phyloP scores from a whole-genome alignment of 2,888 invertebrate species.

The Lasius platythorax region DNA sequence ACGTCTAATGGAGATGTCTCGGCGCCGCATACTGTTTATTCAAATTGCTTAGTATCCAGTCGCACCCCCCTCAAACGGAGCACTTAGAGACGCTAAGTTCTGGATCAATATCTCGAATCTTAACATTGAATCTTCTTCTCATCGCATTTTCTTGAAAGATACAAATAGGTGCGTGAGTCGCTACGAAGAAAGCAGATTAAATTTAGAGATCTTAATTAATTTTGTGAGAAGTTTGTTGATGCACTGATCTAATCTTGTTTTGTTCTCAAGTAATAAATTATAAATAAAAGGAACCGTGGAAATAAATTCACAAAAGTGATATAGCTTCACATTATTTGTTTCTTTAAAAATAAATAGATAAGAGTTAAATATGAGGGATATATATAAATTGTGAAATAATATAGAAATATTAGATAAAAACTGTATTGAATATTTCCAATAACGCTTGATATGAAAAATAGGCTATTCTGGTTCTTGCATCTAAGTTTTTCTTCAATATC shows the following conservation, averaged over 20 bases:
- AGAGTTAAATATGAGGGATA: not conserved
- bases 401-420: not conserved
- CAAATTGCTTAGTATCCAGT: conserved; percentile 74
- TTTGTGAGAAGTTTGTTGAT: not conserved
- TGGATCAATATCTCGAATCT: conserved; percentile 37
- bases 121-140: conserved; percentile 20
- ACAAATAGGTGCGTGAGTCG: not conserved
- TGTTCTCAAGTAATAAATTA: not conserved
- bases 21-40: conserved; percentile 76
- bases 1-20: conserved; percentile 78
- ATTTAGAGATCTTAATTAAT: not conserved
- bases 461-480: not conserved
- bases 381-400: not conserved
- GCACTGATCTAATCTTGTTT: not conserved
- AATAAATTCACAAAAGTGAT: not conserved
- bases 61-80: conserved; percentile 26
- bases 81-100: conserved; percentile 37
- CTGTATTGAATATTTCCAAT: not conserved
- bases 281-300: not conserved
- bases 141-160: conserved; percentile 15
- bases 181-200: not conserved
- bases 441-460: conserved; percentile 4
- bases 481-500: not conserved
- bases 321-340: not conserved
- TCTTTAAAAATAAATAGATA: not conserved